Evolutionary conservation across 2,113 vertebrate genomes (phyloP).

Genomic region (Tretioscincus oriximinensis): DNA sequence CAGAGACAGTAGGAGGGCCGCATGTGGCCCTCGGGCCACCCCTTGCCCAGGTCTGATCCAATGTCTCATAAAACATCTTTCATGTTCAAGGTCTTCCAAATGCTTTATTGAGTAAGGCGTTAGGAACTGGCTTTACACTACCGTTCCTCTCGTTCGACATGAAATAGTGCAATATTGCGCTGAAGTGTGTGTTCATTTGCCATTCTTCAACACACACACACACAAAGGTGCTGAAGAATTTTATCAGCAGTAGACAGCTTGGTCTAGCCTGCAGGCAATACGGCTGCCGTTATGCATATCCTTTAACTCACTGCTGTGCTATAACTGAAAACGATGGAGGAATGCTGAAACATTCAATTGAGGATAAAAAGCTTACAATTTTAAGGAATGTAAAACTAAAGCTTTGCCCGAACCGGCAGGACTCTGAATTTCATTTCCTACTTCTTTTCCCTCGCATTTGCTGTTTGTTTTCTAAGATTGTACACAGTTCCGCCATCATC

Average conservation of each 20-base stretch:
- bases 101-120: conserved; percentile 21
- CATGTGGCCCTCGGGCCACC: no score
- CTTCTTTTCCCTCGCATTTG: neutral
- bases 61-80: conserved; percentile 15
- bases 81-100: neutral
- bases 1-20: no score
- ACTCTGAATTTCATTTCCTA: no score
- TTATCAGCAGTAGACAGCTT: conserved; percentile 4
- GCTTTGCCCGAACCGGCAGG: neutral
- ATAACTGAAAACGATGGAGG: neutral
- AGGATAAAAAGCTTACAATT: neutral
- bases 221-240: neutral
- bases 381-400: neutral
- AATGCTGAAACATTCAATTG: conserved; percentile 17
- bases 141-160: conserved; percentile 1
- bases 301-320: neutral
- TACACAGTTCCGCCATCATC: neutral
- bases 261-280: neutral
- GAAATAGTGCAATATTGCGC: neutral
- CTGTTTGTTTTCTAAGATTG: neutral
- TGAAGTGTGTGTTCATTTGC: neutral
- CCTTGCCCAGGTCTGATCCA: no score
- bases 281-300: conserved; percentile 11
- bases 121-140: neutral
- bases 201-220: neutral